These are phyloP conservation scores for Balearica regulorum DNA, from an alignment of 2,797 vertebrate genomes.

Conservation along the genomic window DNA sequence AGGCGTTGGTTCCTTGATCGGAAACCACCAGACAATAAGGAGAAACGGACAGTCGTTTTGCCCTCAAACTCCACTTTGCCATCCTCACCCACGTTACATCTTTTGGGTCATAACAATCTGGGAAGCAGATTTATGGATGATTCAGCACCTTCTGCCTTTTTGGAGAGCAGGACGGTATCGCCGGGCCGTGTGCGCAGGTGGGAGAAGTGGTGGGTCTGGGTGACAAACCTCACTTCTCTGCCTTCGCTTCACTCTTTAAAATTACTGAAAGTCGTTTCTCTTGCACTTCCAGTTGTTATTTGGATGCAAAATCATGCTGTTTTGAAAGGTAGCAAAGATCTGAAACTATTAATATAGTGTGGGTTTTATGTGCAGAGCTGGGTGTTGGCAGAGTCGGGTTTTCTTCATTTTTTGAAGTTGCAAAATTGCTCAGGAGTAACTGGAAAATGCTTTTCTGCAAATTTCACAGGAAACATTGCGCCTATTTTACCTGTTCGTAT, in stretches of 20 bases:
- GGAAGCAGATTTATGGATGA: neutral
- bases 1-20: neutral
- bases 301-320: neutral
- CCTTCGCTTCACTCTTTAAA: neutral
- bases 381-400: neutral
- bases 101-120: neutral
- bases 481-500: neutral
- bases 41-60: neutral
- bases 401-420: neutral
- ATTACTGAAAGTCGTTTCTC: neutral
- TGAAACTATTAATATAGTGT: fast-evolving
- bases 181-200: fast-evolving
- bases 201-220: neutral
- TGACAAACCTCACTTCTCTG: neutral
- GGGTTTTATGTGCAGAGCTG: neutral
- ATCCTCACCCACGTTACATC: neutral
- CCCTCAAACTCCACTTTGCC: neutral
- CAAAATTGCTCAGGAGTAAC: neutral
- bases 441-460: neutral
- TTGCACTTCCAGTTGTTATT: neutral
- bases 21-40: neutral
- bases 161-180: fast-evolving
- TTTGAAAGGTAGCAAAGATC: neutral
- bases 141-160: neutral
- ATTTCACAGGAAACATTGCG: neutral